phyloP scores from a whole-genome alignment of 2,113 vertebrate genomes.

The Proterorhinus semilunaris region DNA sequence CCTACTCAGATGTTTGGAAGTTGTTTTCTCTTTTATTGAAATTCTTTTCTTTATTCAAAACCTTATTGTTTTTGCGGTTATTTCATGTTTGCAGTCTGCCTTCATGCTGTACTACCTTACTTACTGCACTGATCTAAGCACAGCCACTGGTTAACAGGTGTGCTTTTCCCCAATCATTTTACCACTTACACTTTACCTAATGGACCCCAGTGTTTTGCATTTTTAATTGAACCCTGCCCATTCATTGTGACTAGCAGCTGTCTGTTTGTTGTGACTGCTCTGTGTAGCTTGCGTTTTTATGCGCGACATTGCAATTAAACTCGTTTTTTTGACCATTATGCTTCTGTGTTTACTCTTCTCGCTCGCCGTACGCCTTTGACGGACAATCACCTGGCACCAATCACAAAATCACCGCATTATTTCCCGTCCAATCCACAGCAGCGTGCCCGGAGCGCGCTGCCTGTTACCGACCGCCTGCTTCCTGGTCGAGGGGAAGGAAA shows the following conservation, averaged over 20 bases:
- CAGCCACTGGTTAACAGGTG: too few species aligned
- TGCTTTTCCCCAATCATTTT: too few species aligned
- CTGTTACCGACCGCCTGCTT: constrained; percentile 50
- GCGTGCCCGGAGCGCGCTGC: constrained; percentile 12
- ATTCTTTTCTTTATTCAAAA: too few species aligned
- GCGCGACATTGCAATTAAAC: constrained; percentile 10
- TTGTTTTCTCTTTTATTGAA: too few species aligned
- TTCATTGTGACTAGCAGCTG: constrained; percentile 9
- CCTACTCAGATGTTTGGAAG: too few species aligned
- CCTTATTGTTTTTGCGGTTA: too few species aligned
- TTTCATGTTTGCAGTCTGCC: too few species aligned
- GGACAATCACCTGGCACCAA: constrained; percentile 52
- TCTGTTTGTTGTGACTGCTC: background rate
- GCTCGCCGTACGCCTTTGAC: constrained; percentile 49
- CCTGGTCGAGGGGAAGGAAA: constrained; percentile 41
- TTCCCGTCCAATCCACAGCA: constrained; percentile 48
- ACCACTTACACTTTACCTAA: too few species aligned
- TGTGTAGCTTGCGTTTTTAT: constrained; percentile 23
- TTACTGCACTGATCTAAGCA: too few species aligned
- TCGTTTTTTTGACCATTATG: background rate
- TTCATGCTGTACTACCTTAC: too few species aligned
- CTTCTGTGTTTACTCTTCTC: constrained; percentile 23
- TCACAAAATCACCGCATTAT: constrained; percentile 21
- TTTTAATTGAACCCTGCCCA: background rate
- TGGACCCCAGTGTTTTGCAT: background rate